Percentiles rank a stretch among this genome's conserved stretches.
Conservation (phyloP, 2,888 invertebrate genomes). For the Carterocephalus palaemon region DNA sequence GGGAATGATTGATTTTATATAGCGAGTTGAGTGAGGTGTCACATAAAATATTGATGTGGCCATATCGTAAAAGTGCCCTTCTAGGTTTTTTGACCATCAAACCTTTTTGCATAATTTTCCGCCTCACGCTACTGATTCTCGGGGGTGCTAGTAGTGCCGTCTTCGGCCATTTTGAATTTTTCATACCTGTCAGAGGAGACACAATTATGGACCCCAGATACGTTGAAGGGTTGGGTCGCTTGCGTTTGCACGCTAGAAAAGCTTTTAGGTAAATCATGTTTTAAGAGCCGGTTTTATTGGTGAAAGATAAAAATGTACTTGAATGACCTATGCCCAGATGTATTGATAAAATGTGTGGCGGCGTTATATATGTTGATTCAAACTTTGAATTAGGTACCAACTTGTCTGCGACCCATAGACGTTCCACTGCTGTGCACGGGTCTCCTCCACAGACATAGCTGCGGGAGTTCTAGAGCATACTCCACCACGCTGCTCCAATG, state of each 20-base stretch:
- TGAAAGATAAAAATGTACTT: too few species aligned
- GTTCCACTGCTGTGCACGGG: too few species aligned
- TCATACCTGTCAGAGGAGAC: slow-evolving; percentile 14
- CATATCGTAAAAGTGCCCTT: slow-evolving; percentile 45
- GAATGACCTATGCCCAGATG: background rate
- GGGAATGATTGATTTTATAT: slow-evolving; percentile 58
- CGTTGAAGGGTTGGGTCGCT: slow-evolving; percentile 5
- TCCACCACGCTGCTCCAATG: too few species aligned
- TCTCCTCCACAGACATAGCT: too few species aligned
- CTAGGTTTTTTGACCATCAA: slow-evolving; percentile 50
- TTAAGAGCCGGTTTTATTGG: too few species aligned
- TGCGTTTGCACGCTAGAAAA: slow-evolving; percentile 1
- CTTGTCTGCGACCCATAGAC: too few species aligned
- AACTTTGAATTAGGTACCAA: too few species aligned
- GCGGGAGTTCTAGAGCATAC: too few species aligned
- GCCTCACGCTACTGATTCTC: slow-evolving; percentile 61
- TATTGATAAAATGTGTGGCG: too few species aligned
- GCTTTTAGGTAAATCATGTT: slow-evolving; percentile 18
- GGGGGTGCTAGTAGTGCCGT: slow-evolving; percentile 34
- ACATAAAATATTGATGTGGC: slow-evolving; percentile 57
- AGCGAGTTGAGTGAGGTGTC: slow-evolving; percentile 39
- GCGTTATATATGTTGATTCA: too few species aligned
- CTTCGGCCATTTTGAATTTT: slow-evolving; percentile 28
- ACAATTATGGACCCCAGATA: slow-evolving; percentile 14
- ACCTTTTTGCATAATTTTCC: slow-evolving; percentile 69